Percentiles rank a stretch among this genome's conserved stretches.
Evolutionary conservation across 2,113 vertebrate species (phyloP).

Genomic region (Oncorhynchus clarkii): DNA sequence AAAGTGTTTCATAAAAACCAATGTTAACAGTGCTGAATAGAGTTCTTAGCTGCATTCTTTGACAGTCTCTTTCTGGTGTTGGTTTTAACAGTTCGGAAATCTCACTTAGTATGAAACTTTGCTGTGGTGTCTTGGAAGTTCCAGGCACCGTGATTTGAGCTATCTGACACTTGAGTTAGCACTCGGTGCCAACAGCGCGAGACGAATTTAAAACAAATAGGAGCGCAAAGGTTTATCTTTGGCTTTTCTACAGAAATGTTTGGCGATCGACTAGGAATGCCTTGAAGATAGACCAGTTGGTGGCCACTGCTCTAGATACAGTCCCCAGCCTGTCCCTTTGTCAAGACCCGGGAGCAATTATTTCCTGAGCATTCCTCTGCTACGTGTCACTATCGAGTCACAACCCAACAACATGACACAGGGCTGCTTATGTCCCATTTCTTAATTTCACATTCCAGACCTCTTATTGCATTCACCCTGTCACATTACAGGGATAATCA

Average conservation of each 20-base stretch:
- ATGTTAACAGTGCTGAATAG: too few species aligned
- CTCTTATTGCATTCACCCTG: neutral
- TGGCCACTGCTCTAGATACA: neutral
- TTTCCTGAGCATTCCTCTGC: conserved; percentile 13
- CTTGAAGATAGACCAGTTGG: neutral
- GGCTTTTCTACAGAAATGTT: neutral
- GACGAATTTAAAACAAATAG: neutral
- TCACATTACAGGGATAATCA: neutral
- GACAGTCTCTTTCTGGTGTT: too few species aligned
- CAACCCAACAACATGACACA: conserved; percentile 20
- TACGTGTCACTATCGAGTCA: conserved; percentile 23
- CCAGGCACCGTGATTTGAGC: too few species aligned
- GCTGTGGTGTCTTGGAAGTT: too few species aligned
- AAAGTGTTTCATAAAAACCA: too few species aligned
- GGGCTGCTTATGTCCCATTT: conserved; percentile 10
- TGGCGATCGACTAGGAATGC: neutral
- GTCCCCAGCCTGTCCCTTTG: neutral
- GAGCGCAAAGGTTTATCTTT: neutral
- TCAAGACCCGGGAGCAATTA: conserved; percentile 5
- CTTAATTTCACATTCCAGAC: neutral
- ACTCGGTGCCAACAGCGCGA: too few species aligned
- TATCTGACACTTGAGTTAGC: too few species aligned
- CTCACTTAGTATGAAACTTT: too few species aligned
- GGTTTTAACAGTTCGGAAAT: too few species aligned
- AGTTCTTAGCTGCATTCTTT: too few species aligned